Base-by-base conservation (phyloP, 2,888 invertebrate genomes). In the Sussaba pulchella region DNA sequence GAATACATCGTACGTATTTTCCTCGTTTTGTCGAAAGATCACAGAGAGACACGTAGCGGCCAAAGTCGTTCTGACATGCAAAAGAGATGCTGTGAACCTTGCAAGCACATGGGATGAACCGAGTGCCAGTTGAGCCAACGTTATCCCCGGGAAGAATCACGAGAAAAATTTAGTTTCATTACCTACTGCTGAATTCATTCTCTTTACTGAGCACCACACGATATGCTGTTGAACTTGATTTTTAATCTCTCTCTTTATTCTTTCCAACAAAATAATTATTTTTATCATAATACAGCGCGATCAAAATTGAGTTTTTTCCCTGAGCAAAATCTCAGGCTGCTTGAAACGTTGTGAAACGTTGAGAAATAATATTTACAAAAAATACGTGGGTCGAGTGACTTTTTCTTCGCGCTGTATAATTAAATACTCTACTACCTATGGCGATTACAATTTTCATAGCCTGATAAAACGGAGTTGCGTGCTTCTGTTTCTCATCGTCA, bases 241-340 rank as follows among this genome's bases (percentile, higher is more conserved):
- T n/a, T n/a, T n/a, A n/a, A n/a, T n/a, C n/a, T 6, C 31, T 57
- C 21, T n/a, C 17, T 17, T 14, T 2, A 31, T 31, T 17, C 31
- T 31, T 57, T 26, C 9, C 8, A 26, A 26, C 14, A 17, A 36
- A 31, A 57, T 17, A 12, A 41, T 61, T 19, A n/a, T 39, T 21
- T 21, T 41, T 41, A 61, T 61, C 41, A 39, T 61, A 61, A 61
- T 19, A 41, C 21, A 61, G n/a, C n/a, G n/a, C n/a, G n/a, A 41
- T 61, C 41, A 21, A 1, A 39, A 41, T 41, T 21, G 6, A 6
- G 14, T 57, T 57, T 54, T 26, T n/a, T n/a, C n/a, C n/a, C n/a
- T n/a, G n/a, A n/a, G n/a, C n/a, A n/a, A n/a, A n/a, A n/a, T n/a
- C n/a, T n/a, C n/a, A n/a, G n/a, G n/a, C n/a, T n/a, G n/a, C n/a